Evolutionary conservation across 2,113 vertebrate species (phyloP), one percentile per base, ranked within the genome.

Genomic region (Pyrgilauda ruficollis): DNA sequence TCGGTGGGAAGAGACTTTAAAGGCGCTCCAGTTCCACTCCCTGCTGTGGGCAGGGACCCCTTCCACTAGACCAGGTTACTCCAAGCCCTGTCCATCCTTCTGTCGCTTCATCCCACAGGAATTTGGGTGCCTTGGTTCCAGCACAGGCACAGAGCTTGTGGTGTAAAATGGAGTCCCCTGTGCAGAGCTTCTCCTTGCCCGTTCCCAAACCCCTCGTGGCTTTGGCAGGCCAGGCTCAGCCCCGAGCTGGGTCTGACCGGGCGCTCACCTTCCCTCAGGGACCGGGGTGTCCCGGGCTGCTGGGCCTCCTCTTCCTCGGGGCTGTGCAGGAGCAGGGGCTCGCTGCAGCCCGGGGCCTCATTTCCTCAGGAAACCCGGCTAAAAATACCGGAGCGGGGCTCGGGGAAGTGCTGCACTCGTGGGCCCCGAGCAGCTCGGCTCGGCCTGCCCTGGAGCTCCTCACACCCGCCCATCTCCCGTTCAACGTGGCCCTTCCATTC

Each of bases 341-440:
- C 0, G 0, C 74, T 62, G 91, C 61, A 62, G 70, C 84, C 6
- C 0, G 8, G 83, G 64, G 87, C 78, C 93, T 49, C 74, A 7
- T 58, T 95, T 91, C 92, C 94, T 95, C 81, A 84, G 94, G 96
- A 96, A 96, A 55, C 78, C 5, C 0, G 56, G 56, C 82, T 94
- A 55, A 94, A 95, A 95, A 93, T 63, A 93, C 62, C 7, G 0
- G 2, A 28, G 73, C 66, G 56, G 35, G 0, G 53, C 58, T 44
- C 0, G n/a, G 76, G 93, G 81, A 81, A 66, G 37, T 2, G 52
- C 9, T 81, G 46, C 61, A 30, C 67, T 20, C 0, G 1, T 19
- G 0, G 0, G 52, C 9, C 37, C 56, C 2, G 3, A 59, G 78
- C 87, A n/a, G 73, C 64, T 41, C 61, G 31, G 55, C 28, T 52